A percentile compares a stretch with the other conserved stretches of the same genome.
phyloP scores from a whole-genome alignment of 2,797 vertebrate species.

The Microctenopoma steveboyesi region DNA sequence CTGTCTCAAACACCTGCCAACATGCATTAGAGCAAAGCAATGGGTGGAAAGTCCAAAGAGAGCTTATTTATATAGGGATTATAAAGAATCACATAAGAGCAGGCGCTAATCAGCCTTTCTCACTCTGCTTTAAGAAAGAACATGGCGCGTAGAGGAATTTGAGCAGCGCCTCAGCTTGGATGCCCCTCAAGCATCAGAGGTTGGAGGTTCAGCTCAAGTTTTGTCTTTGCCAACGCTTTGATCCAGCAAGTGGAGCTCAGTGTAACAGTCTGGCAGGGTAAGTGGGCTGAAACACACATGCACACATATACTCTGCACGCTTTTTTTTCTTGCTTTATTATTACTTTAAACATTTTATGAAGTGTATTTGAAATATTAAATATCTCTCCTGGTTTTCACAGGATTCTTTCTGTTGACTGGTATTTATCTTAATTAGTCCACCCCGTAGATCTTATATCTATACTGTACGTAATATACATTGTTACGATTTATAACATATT shows the following conservation, averaged over 20 bases:
- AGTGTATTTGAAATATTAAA: too few relatives aligned
- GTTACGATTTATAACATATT: not conserved
- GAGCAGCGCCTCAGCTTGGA: slow-evolving; percentile 45
- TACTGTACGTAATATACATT: not conserved
- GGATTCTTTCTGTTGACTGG: too few relatives aligned
- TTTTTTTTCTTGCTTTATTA: slow-evolving; percentile 9
- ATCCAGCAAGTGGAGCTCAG: slow-evolving; percentile 70
- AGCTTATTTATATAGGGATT: slow-evolving; percentile 15
- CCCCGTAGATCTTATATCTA: not conserved
- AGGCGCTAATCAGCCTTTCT: slow-evolving; percentile 42
- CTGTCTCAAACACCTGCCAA: too few relatives aligned
- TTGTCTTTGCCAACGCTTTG: slow-evolving; percentile 64
- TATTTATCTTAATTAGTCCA: not conserved
- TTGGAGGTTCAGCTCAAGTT: slow-evolving; percentile 67
- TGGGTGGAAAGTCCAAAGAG: slow-evolving; percentile 3
- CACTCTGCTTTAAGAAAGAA: slow-evolving; percentile 28
- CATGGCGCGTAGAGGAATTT: slow-evolving; percentile 40
- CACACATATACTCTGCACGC: not conserved
- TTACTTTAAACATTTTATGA: not conserved
- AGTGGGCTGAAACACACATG: slow-evolving; percentile 55
- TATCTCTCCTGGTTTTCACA: too few relatives aligned
- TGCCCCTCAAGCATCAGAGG: slow-evolving; percentile 59
- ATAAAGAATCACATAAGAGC: slow-evolving; percentile 32
- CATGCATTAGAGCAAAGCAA: not conserved
- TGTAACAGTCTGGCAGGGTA: slow-evolving; percentile 73